Evolutionary conservation across 2,888 invertebrate species (phyloP), one percentile per base, ranked within the genome.

Genomic region (Crocallis elinguaria): DNA sequence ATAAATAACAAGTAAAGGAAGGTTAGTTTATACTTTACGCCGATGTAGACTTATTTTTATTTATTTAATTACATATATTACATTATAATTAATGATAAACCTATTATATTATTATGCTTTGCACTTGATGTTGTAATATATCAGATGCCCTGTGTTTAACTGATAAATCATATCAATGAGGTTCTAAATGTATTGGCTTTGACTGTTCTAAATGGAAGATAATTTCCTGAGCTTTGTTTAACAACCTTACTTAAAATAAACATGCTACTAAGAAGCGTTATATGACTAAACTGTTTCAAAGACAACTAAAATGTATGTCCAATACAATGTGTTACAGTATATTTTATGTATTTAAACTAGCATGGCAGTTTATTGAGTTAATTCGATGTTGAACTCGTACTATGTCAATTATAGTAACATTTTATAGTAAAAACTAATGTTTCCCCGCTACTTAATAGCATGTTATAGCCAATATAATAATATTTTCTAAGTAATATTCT

Each of bases 1-100:
- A 76, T 79, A 75, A 79, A 75, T 77, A 79, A 79, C 77, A 75
- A 75, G 77, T 76, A 71, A 73, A 75, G 79, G 79, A 79, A 77
- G 78, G 71, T 76, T 75, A 73, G 70, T 61, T 64, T 62, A 54
- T 63, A 62, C 55, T 60, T 61, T 62, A 64, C 62, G 62, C 58
- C 50, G 60, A 64, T 57, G 57, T 64, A 60, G 63, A 61, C 59
- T 63, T 69, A 68, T 66, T 63, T 64, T 56, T 64, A 56, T 56
- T 61, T 49, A 51, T 51, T 60, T 65, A 66, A 64, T 65, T 67
- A 62, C 60, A 67, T 66, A 66, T 64, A 63, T 64, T 68, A 72
- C 69, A 69, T 64, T 67, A 64, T 19, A 53, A 56, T 46, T 59
- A 64, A 61, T 61, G 61, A 61, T 64, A 59, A 61, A 60, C 42